Evolutionary conservation across 2,888 invertebrate species (phyloP).

Genomic region (Scrobipalpa costella): DNA sequence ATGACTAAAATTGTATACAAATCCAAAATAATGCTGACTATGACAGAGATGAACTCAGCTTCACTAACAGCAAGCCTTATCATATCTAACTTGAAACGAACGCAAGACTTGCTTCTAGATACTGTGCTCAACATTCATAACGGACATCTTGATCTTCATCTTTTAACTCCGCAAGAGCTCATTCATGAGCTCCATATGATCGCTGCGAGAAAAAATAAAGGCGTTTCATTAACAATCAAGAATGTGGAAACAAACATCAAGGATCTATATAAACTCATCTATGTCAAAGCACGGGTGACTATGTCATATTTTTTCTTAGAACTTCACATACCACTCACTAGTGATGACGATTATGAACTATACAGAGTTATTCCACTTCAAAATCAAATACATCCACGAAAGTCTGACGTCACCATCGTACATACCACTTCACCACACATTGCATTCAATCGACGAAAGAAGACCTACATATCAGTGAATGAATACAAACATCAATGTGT

Average conservation of each 20-base stretch:
- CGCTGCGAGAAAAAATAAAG: neutral
- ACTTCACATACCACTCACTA: conserved; percentile 13
- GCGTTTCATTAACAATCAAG: neutral
- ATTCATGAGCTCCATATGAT: neutral
- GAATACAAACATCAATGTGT: too few species aligned
- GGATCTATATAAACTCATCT: neutral
- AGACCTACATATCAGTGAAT: too few species aligned
- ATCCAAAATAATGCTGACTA: neutral
- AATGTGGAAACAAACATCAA: neutral
- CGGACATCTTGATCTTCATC: neutral
- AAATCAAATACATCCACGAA: too few species aligned
- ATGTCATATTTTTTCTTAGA: neutral
- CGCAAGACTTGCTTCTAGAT: neutral
- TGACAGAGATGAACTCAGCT: neutral
- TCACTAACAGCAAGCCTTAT: neutral
- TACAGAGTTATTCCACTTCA: conserved; percentile 7
- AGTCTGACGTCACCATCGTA: too few species aligned
- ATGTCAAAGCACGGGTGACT: conserved; percentile 14
- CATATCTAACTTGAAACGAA: neutral
- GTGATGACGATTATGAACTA: conserved; percentile 17
- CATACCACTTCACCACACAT: too few species aligned
- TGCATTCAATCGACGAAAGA: too few species aligned
- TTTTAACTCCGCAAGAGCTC: neutral
- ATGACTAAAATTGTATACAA: neutral
- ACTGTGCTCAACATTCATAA: neutral